phyloP scores from a whole-genome alignment of 2,888 invertebrate genomes.

The Plagodis dolabraria region DNA sequence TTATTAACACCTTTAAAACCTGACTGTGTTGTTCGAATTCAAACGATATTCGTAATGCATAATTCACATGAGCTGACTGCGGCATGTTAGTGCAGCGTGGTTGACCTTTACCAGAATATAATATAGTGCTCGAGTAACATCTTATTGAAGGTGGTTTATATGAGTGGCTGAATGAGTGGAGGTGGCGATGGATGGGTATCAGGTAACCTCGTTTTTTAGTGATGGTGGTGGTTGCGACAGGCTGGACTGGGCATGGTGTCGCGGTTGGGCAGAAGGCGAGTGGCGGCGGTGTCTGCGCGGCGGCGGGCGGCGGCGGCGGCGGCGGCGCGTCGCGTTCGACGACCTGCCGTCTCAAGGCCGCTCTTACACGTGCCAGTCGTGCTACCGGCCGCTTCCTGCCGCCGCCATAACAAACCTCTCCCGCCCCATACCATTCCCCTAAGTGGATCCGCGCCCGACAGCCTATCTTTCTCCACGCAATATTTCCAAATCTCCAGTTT shows the following conservation, averaged over 20 bases:
- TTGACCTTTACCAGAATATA: conserved; percentile 43
- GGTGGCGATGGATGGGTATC: conserved; percentile 23
- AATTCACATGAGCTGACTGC: conserved; percentile 49
- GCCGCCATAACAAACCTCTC: conserved; percentile 80
- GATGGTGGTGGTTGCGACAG: conserved; percentile 51
- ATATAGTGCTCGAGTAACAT: conserved; percentile 30
- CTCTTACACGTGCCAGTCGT: conserved; percentile 78
- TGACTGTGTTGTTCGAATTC: conserved; percentile 53
- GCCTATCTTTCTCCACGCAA: conserved; percentile 35
- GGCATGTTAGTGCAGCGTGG: conserved; percentile 51
- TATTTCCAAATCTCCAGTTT: conserved; percentile 40
- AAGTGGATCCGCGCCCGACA: conserved; percentile 40
- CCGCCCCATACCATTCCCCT: conserved; percentile 63
- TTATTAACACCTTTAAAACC: conserved; percentile 49
- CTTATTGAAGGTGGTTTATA: conserved; percentile 22
- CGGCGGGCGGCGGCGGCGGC: conserved; percentile 40
- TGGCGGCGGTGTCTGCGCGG: conserved; percentile 56
- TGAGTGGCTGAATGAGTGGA: conserved; percentile 7
- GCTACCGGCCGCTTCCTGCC: conserved; percentile 78
- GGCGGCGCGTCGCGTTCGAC: conserved; percentile 70
- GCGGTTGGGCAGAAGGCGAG: conserved; percentile 58
- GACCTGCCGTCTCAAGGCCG: conserved; percentile 82
- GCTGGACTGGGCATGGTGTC: conserved; percentile 61
- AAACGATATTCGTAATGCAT: conserved; percentile 59
- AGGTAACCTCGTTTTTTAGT: conserved; percentile 13